These are phyloP conservation scores for Anguilla marmorata DNA, from an alignment of 2,797 vertebrate species.

Conservation along the genomic window DNA sequence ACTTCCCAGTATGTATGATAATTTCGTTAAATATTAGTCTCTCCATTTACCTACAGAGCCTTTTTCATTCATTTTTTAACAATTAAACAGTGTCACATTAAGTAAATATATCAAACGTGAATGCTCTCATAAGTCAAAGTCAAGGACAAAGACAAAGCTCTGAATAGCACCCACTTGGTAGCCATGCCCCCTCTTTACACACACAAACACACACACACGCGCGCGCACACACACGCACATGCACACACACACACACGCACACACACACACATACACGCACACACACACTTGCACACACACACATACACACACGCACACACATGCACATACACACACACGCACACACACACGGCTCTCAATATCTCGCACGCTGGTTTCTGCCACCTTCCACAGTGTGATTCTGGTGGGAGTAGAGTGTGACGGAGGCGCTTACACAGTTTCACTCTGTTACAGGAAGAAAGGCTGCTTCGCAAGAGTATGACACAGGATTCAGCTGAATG, in stretches of 20 bases:
- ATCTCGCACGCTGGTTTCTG: background rate
- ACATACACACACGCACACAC: background rate
- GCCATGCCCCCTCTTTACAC: background rate
- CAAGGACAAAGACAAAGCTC: background rate
- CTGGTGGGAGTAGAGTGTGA: background rate
- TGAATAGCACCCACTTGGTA: background rate
- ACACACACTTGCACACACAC: background rate
- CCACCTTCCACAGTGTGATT: background rate
- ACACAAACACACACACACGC: background rate
- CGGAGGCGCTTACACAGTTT: background rate
- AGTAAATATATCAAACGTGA: background rate
- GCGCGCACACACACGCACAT: too few species aligned
- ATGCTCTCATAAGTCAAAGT: background rate
- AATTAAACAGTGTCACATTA: too few species aligned
- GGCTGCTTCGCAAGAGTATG: background rate
- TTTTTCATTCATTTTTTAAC: background rate
- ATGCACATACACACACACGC: background rate
- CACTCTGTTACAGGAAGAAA: background rate
- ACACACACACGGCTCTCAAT: background rate
- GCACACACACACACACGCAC: background rate
- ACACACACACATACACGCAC: background rate
- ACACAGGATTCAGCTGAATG: background rate
- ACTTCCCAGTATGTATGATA: background rate
- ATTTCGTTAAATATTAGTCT: background rate
- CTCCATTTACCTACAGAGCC: background rate